Conservation (phyloP, 30 jellyfish, hydroid and myxozoan species). For the Hydractinia symbiolongicarpus region DNA sequence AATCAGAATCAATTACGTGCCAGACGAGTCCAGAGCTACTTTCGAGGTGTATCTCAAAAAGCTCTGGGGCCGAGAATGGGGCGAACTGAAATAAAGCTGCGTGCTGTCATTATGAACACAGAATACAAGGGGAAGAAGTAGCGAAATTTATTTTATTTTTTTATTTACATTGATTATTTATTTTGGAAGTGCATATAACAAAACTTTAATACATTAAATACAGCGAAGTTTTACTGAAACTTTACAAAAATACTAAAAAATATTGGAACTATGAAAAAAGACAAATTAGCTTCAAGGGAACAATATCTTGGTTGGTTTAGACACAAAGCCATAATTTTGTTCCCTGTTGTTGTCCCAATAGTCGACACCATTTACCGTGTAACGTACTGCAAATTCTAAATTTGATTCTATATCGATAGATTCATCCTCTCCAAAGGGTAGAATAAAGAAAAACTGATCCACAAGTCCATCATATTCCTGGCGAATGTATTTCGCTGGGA, state of each 20-base stretch:
- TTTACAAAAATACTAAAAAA: neutral
- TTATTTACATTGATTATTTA: too few species aligned
- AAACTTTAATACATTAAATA: too few species aligned
- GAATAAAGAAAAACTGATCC: slow-evolving; percentile 53
- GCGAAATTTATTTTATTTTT: too few species aligned
- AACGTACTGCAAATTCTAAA: slow-evolving; percentile 60
- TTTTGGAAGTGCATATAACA: too few species aligned
- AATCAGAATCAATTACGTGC: too few species aligned
- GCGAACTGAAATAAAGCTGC: too few species aligned
- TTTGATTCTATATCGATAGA: neutral
- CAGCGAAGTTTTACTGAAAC: neutral
- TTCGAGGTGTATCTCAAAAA: too few species aligned
- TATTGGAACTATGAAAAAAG: neutral
- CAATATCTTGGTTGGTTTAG: too few species aligned
- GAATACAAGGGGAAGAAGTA: too few species aligned
- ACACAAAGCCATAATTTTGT: slow-evolving; percentile 23
- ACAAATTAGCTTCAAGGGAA: neutral
- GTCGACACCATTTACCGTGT: slow-evolving; percentile 50
- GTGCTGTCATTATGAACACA: too few species aligned
- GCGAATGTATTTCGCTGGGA: slow-evolving; percentile 45
- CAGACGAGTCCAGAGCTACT: too few species aligned
- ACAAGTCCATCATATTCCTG: slow-evolving; percentile 36
- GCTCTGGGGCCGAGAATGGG: too few species aligned
- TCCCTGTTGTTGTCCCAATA: slow-evolving; percentile 77
- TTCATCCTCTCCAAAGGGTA: neutral